These are phyloP conservation scores for Antheraea assamensis DNA, from an alignment of 2,888 invertebrate species.

Conservation along the genomic window DNA sequence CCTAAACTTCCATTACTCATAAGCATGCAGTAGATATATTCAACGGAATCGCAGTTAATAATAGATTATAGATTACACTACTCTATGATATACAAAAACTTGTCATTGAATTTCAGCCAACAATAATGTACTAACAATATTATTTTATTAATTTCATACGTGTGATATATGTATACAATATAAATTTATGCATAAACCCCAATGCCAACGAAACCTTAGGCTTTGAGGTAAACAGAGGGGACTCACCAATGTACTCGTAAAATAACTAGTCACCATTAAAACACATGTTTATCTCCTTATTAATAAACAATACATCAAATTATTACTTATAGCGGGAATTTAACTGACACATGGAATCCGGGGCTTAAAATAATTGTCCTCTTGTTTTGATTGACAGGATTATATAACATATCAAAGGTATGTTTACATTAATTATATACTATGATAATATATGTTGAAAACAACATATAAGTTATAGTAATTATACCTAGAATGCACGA, in stretches of 20 bases:
- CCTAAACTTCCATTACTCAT: too few species aligned
- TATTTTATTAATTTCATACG: too few species aligned
- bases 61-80: too few species aligned
- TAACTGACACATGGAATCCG: background rate
- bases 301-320: conserved; percentile 1
- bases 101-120: too few species aligned
- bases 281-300: background rate
- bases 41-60: too few species aligned
- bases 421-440: background rate
- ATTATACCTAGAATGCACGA: too few species aligned
- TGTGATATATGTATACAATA: background rate
- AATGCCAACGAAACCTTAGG: background rate
- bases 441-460: background rate
- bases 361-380: background rate
- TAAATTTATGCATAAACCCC: background rate
- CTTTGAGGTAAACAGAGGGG: background rate
- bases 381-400: background rate
- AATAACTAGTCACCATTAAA: background rate
- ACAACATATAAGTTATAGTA: background rate
- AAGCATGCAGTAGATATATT: too few species aligned
- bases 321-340: background rate
- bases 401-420: background rate
- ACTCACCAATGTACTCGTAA: conserved; percentile 8
- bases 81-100: too few species aligned
- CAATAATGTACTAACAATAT: too few species aligned